These are phyloP conservation scores for Tapirus indicus DNA, from an alignment of 2,797 vertebrate species.

Conservation along the genomic window DNA sequence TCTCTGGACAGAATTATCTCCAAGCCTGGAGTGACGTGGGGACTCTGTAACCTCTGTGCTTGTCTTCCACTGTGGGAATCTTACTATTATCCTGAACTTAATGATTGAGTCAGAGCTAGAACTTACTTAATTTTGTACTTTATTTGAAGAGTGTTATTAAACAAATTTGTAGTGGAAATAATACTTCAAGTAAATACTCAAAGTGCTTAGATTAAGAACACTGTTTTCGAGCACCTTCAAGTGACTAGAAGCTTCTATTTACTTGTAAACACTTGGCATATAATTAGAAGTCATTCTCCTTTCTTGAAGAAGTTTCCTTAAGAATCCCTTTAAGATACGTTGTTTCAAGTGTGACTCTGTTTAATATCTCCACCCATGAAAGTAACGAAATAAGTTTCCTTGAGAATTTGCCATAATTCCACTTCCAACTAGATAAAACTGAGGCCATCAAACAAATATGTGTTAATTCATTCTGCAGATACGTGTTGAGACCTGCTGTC, in stretches of 20 bases:
- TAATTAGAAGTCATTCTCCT: slow-evolving; percentile 57
- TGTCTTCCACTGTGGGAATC: neutral
- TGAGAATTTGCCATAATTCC: neutral
- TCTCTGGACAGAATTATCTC: fast-evolving
- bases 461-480: neutral
- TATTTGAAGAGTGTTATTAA: slow-evolving; percentile 19
- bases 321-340: neutral
- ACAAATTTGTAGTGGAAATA: slow-evolving; percentile 27
- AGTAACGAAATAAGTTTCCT: neutral
- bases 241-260: slow-evolving; percentile 53
- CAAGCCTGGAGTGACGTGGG: fast-evolving
- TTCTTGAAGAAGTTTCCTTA: slow-evolving; percentile 45
- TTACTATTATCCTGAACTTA: neutral
- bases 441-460: fast-evolving
- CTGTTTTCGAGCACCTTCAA: slow-evolving; percentile 58
- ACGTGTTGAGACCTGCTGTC: fast-evolving
- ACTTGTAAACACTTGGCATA: slow-evolving; percentile 62
- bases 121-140: neutral
- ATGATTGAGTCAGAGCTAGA: neutral
- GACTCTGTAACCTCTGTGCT: fast-evolving
- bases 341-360: neutral
- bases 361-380: neutral
- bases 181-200: slow-evolving; percentile 42
- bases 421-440: neutral
- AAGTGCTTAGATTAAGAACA: neutral